These are phyloP conservation scores for Heteractis magnifica DNA, from an alignment of 92 coral and sea anemone genomes.

Conservation along the genomic window DNA sequence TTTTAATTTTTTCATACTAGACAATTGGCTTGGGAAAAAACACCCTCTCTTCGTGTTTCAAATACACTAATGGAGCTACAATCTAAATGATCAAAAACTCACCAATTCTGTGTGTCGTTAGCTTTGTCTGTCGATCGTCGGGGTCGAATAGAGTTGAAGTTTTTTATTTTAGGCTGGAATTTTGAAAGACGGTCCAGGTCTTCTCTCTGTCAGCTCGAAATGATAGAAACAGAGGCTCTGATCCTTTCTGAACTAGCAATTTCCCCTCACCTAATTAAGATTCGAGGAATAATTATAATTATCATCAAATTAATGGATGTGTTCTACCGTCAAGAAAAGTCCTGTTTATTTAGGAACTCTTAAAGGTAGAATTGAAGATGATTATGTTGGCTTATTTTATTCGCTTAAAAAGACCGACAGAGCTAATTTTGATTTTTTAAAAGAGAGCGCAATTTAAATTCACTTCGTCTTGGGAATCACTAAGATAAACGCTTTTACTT, in stretches of 20 bases:
- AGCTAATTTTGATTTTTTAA: background rate
- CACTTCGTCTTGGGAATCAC: background rate
- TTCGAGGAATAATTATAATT: constrained; percentile 12
- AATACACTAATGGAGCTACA: background rate
- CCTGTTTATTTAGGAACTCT: constrained; percentile 16
- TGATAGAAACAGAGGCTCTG: background rate
- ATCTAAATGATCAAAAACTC: background rate
- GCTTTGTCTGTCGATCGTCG: background rate
- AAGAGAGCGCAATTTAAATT: background rate
- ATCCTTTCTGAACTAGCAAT: background rate
- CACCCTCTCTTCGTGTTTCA: background rate
- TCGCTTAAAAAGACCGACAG: constrained; percentile 20
- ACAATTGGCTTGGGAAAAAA: background rate
- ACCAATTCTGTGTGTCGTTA: background rate
- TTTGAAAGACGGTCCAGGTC: background rate
- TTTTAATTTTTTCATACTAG: too few species aligned
- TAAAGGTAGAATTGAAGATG: constrained; percentile 4
- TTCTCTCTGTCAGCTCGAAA: background rate
- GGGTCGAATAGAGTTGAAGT: background rate
- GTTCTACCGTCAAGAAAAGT: constrained; percentile 1
- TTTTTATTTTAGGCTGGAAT: background rate
- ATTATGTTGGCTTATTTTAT: background rate
- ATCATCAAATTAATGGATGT: background rate
- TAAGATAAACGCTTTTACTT: background rate
- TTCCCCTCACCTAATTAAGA: constrained; percentile 13